phyloP scores from a whole-genome alignment of 2,113 vertebrate species.

The Thamnaconus septentrionalis region DNA sequence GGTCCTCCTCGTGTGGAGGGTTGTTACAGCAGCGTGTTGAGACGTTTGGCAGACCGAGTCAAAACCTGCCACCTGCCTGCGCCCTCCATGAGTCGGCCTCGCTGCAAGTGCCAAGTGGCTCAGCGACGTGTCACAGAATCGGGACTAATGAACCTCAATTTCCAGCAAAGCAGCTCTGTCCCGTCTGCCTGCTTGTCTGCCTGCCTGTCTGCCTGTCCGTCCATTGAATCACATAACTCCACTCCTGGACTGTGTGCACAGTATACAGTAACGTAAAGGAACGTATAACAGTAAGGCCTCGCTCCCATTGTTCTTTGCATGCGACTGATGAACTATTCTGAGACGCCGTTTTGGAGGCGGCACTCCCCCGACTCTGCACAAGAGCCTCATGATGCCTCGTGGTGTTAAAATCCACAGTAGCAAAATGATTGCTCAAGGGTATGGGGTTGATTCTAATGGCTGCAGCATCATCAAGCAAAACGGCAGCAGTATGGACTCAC shows the following conservation, averaged over 20 bases:
- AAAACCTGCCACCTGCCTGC: conserved; percentile 9
- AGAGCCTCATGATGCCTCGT: conserved; percentile 6
- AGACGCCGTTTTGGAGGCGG: conserved; percentile 15
- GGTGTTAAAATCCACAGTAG: too few species aligned
- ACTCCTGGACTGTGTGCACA: too few species aligned
- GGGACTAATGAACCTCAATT: conserved; percentile 30
- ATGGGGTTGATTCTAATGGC: too few species aligned
- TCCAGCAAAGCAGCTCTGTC: background rate
- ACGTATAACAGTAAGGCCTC: too few species aligned
- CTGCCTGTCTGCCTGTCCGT: too few species aligned
- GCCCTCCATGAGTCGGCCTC: conserved; percentile 16
- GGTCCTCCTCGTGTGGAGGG: too few species aligned
- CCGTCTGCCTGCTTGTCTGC: too few species aligned
- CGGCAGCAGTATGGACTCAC: too few species aligned
- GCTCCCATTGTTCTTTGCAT: background rate
- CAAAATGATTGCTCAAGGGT: too few species aligned
- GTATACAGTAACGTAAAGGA: too few species aligned
- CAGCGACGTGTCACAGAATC: conserved; percentile 34
- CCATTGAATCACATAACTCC: too few species aligned
- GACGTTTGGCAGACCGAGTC: conserved; percentile 24
- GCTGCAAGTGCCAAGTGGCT: conserved; percentile 38
- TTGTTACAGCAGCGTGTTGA: conserved; percentile 1
- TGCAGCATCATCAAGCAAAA: too few species aligned
- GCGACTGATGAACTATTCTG: conserved; percentile 15
- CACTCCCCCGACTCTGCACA: conserved; percentile 14